phyloP scores from a whole-genome alignment of 2,113 vertebrate genomes.

The Chaetops frenatus region DNA sequence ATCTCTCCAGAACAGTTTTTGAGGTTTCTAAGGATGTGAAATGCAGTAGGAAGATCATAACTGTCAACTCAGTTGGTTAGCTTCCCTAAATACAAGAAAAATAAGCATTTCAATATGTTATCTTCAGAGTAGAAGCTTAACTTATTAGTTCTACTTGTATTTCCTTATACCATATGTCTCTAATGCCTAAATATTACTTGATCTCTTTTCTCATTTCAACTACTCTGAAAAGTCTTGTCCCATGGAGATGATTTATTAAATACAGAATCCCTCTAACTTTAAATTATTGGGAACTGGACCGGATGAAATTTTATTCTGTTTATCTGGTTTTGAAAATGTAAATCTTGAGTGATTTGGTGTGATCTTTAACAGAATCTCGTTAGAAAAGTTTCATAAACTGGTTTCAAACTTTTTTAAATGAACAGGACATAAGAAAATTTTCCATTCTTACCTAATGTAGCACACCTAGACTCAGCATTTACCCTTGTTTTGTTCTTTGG shows the following conservation, averaged over 20 bases:
- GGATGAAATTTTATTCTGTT: neutral
- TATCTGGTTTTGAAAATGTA: neutral
- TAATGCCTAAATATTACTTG: neutral
- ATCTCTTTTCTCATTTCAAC: neutral
- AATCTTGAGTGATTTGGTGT: neutral
- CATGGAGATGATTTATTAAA: neutral
- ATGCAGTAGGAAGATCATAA: neutral
- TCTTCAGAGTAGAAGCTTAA: neutral
- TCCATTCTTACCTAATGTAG: neutral
- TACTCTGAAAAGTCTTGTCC: neutral
- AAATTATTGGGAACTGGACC: neutral
- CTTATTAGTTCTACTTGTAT: neutral
- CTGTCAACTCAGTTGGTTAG: neutral
- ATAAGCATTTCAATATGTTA: neutral
- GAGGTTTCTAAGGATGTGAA: neutral
- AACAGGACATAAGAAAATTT: neutral
- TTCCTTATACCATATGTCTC: neutral
- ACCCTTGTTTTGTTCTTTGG: neutral
- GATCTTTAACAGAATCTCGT: neutral
- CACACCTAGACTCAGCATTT: neutral
- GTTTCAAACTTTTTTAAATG: neutral
- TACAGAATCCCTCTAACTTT: neutral
- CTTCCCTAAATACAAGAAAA: neutral
- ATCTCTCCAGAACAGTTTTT: neutral
- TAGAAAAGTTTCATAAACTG: neutral